Base-by-base conservation (phyloP, 2,888 invertebrate genomes). In the Cylloceria caligata region DNA sequence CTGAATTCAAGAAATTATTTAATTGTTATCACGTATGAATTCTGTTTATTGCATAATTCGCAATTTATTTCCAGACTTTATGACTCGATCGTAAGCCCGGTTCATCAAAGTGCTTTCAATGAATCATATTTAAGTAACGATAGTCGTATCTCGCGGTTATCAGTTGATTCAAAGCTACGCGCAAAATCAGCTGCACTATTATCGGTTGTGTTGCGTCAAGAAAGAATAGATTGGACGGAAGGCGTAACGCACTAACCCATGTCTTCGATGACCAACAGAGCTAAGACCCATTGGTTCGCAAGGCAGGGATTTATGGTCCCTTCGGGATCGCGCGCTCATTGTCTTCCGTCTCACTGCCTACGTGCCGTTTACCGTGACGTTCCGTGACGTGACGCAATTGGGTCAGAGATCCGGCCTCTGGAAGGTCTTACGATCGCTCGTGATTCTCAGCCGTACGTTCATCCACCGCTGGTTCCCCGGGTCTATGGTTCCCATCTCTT, bases 371-470 rank as follows among this genome's bases (percentile, higher is more conserved):
- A 71, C 86, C 80, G 81, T 88, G 86, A 87, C 85, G 83, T 68
- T 80, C 85, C 86, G 85, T 88, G 88, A 89, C 88, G 86, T 89
- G 89, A 90, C 88, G 88, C 85, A 91, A 91, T 88, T 88, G 82
- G 89, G 90, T 89, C 88, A 89, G 85, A 87, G 86, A 52, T 49
- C 84, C 75, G 86, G 80, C 83, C 82, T 73, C 79, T 62, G 80
- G 79, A 77, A 80, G 83, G 84, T 84, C 85, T 87, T 85, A 71
- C 69, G 68, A 73, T 69, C 67, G 52, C 69, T 82, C 47, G 57
- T 55, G 47, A 39, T 75, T 71, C 42, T 24, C 19, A 47, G 47
- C 36, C 39, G 73, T 78, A 49, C 76, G 57, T 52, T 68, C 24
- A 67, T 62, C 71, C 19, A 71, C 76, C 21, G 52, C 74, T 68